Conservation (phyloP, 2,797 vertebrate genomes). For the Tarsius wallacei region DNA sequence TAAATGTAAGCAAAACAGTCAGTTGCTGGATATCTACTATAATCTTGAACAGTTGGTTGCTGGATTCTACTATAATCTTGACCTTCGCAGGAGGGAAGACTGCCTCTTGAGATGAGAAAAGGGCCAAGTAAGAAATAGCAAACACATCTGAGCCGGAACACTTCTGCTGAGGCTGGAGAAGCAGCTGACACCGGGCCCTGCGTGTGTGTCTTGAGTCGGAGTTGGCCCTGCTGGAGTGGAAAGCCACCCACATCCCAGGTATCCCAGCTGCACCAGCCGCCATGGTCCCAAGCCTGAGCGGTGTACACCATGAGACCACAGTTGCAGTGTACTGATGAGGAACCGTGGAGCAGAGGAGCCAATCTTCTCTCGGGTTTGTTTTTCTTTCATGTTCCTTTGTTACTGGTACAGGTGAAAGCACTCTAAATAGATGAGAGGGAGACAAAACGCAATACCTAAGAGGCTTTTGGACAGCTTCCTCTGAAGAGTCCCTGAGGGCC, state of each 20-base stretch:
- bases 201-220: fast-evolving
- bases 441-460: neutral
- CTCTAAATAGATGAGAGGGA: neutral
- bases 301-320: fast-evolving
- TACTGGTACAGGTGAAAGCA: neutral
- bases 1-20: neutral
- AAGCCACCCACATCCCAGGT: neutral
- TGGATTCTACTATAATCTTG: neutral
- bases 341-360: fast-evolving
- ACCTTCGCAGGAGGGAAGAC: neutral
- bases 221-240: neutral
- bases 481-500: neutral
- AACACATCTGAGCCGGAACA: fast-evolving
- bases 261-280: too few species aligned
- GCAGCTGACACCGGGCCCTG: fast-evolving
- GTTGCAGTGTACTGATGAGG: neutral
- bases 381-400: neutral
- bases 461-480: neutral
- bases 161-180: fast-evolving
- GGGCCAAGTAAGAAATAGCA: too few species aligned
- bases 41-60: neutral
- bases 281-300: neutral
- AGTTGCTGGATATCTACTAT: neutral
- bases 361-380: too few species aligned
- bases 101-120: neutral